Evolutionary conservation across 2,797 vertebrate species (phyloP).

Genomic region (Monodelphis domestica): DNA sequence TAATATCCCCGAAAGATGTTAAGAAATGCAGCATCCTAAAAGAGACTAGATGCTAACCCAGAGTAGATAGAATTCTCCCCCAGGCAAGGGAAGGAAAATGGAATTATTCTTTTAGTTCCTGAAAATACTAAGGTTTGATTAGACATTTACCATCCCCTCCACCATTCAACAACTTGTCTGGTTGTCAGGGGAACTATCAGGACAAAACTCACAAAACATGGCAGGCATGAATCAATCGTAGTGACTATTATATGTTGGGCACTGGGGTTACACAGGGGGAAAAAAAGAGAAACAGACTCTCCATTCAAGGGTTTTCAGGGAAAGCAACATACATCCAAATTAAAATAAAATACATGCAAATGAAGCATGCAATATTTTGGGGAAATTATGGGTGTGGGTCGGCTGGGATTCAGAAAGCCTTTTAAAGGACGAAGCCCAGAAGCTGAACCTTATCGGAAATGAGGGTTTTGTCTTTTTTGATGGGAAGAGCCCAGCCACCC

Average conservation of each 20-base stretch:
- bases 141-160: neutral
- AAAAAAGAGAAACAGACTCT: neutral
- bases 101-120: neutral
- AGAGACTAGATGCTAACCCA: neutral
- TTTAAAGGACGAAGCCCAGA: neutral
- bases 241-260: neutral
- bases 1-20: neutral
- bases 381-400: neutral
- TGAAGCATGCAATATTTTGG: neutral
- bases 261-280: neutral
- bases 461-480: neutral
- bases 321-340: neutral
- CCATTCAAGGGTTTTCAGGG: neutral
- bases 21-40: neutral
- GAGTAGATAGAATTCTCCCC: neutral
- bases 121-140: neutral
- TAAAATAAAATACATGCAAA: neutral
- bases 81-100: neutral
- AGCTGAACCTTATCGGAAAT: neutral
- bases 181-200: neutral
- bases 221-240: neutral
- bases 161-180: neutral
- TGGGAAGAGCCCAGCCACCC: neutral
- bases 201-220: neutral
- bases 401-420: neutral